Evolutionary conservation across 2,113 vertebrate genomes (phyloP), one percentile per base, ranked within the genome.

Genomic region (Vulpes lagopus): DNA sequence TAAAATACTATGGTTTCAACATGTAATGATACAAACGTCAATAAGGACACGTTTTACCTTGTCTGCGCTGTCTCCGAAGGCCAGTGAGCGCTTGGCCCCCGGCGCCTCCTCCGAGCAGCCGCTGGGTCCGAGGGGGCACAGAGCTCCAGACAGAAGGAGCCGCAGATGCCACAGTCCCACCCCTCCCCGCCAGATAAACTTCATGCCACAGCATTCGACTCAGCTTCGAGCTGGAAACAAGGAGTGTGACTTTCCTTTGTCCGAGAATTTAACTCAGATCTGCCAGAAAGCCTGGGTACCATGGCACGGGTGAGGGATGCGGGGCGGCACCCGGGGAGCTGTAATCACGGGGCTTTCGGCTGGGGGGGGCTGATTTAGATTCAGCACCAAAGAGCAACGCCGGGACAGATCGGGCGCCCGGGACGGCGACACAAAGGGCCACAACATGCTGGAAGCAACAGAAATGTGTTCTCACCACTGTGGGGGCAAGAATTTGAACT

Each of bases 71-170:
- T n/a, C 80, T 80, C 43, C 30, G 55, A 25, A 35, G 65, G 43
- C 55, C 62, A 11, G 15, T 5, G 20, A 23, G 62, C 20, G 0
- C 12, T 16, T 51, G 3, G 43, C 0, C 0, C 1, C 0, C 0
- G 0, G n/a, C 2, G 0, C 19, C 10, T 14, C 17, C 0, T 55
- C 83, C 35, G 23, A 57, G 6, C 43, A 55, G 55, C 22, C 3
- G 19, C n/a, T 5, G 16, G 38, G 49, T 49, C 84, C 3, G 0
- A 0, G 1, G 35, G 7, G n/a, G 9, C 19, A 53, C 59, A 35
- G 0, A 32, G 23, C 38, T 59, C 38, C 3, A 64, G 35, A 27
- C 30, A 51, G 84, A 43, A 81, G 87, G 0, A 5, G 17, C 55
- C 27, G 3, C 19, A 20, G 3, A 1, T 25, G 20, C 35, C 64